These are phyloP conservation scores for Tiliacea aurago DNA, from an alignment of 2,888 invertebrate species.

Conservation along the genomic window DNA sequence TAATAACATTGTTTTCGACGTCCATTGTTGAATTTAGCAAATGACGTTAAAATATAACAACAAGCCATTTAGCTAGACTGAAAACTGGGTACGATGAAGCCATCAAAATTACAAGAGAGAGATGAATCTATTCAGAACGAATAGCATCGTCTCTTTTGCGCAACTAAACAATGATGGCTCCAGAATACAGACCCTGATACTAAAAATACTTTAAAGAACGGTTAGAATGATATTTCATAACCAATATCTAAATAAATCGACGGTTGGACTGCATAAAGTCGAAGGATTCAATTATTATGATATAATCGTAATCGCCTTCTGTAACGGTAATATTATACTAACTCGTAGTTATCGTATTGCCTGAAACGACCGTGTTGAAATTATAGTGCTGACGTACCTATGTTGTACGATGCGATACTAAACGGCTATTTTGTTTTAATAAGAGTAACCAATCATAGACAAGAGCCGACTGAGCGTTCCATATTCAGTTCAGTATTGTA, in stretches of 20 bases:
- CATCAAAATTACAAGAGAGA: not conserved
- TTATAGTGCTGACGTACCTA: slow-evolving; percentile 22
- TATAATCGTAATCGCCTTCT: slow-evolving; percentile 63
- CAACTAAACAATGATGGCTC: not conserved
- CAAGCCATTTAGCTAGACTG: slow-evolving; percentile 17
- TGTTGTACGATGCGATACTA: slow-evolving; percentile 39
- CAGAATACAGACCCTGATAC: not conserved
- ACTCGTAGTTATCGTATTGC: slow-evolving; percentile 56
- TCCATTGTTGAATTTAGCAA: not conserved
- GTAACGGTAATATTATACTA: slow-evolving; percentile 59
- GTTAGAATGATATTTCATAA: slow-evolving; percentile 13
- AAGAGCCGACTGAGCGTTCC: not conserved
- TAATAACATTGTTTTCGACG: not conserved
- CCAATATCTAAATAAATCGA: slow-evolving; percentile 39
- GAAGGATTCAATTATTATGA: slow-evolving; percentile 57
- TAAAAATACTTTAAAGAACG: not conserved
- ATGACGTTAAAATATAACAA: not conserved
- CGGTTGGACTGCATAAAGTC: slow-evolving; percentile 52
- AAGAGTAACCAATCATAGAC: not conserved
- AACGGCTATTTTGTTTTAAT: not conserved
- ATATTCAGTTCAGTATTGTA: too few relatives aligned
- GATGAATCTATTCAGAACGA: not conserved
- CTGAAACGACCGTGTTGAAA: slow-evolving; percentile 57
- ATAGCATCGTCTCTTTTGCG: slow-evolving; percentile 7
- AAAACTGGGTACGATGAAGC: not conserved